These are phyloP conservation scores for Lissonota sp. DNA, from an alignment of 2,888 invertebrate genomes.

Conservation along the genomic window DNA sequence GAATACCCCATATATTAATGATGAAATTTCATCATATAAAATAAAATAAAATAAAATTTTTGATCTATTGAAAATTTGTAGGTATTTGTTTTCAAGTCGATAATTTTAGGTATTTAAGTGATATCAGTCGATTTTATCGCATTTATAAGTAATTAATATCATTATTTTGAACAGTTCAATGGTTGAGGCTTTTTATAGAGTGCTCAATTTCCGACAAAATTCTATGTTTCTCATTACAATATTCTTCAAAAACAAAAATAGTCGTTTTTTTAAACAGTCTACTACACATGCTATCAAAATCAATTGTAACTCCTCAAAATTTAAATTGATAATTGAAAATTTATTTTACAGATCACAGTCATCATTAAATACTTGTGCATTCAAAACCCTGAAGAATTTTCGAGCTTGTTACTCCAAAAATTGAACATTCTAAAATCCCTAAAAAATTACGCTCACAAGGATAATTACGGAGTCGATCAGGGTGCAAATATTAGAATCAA, in stretches of 20 bases:
- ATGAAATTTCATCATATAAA: neutral
- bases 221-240: too few species aligned
- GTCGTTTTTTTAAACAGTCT: neutral
- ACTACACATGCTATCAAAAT: neutral
- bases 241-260: neutral
- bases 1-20: too few species aligned
- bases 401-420: neutral
- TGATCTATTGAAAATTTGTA: too few species aligned
- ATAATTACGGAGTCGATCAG: slow-evolving; percentile 31
- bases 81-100: too few species aligned
- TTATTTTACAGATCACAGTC: slow-evolving; percentile 46
- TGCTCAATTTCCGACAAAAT: too few species aligned
- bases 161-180: too few species aligned
- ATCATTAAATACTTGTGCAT: slow-evolving; percentile 45
- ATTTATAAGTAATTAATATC: too few species aligned
- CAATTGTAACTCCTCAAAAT: neutral
- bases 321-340: neutral
- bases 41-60: too few species aligned
- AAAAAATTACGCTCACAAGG: slow-evolving; percentile 6
- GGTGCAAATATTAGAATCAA: slow-evolving; percentile 47
- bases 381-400: slow-evolving; percentile 12
- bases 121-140: too few species aligned
- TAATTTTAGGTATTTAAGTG: too few species aligned
- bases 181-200: too few species aligned
- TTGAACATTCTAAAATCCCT: slow-evolving; percentile 20